Evolutionary conservation across 2,888 invertebrate genomes (phyloP), one percentile per base, ranked within the genome.

Genomic region (Netelia inedita): DNA sequence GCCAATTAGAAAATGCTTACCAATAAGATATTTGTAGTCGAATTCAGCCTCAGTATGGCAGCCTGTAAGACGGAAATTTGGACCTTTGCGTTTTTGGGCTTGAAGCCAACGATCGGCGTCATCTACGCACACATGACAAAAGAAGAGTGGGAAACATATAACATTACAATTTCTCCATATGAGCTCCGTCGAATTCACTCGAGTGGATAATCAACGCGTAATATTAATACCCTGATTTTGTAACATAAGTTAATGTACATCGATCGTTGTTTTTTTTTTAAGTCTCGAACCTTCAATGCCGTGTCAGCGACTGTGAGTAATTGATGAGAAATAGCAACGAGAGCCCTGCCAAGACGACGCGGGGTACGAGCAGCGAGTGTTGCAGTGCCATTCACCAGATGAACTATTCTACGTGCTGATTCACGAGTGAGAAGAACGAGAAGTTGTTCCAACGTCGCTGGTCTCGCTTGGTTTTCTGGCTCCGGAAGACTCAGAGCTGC

Each of bases 381-480:
- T 73, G 95, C 95, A 0, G 96, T 95, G 88, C 96, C 97, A 93
- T 97, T 97, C 79, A 97, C 95, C 71, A 97, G 95, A 91, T 98
- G 98, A 1, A 98, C 97, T 65, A 97, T 94, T 88, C 96, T 95
- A 80, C 98, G 94, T 0, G 97, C 97, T 0, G 97, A 95, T 94
- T 98, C 97, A n/a, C 97, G 94, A 0, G 97, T 96, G 82, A 98
- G 92, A 82, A 98, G 93, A 53, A 97, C 97, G 76, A 97, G 94
- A 85, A 97, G 93, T 91, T 98, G 97, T 91, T 98, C 98, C 46
- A 97, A 92, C 1, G 96, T 97, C 85, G 95, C 95, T 0, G 97
- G 98, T 50, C 97, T 95, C 2, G 97, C 96, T 94, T 98, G 98
- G 94, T 98, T 98, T 94, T 97, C 98, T 0, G 98, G 97, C 91